phyloP scores from a whole-genome alignment of 2,113 vertebrate species.

The Empidonax traillii region DNA sequence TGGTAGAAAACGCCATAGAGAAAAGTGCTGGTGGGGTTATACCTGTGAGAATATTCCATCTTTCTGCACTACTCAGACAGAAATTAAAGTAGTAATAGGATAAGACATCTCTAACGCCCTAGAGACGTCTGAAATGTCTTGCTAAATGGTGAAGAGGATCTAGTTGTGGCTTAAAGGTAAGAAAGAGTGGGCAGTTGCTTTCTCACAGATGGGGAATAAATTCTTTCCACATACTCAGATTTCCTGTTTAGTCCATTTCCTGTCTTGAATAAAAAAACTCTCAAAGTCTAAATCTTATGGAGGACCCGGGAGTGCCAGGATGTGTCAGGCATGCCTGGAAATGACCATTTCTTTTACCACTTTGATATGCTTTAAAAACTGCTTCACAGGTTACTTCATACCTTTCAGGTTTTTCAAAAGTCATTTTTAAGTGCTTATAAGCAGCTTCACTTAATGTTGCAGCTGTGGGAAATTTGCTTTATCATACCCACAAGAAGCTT shows the following conservation, averaged over 20 bases:
- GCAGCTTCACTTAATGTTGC: background rate
- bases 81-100: background rate
- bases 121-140: background rate
- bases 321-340: background rate
- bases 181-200: background rate
- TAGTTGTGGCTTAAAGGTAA: background rate
- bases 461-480: background rate
- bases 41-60: rapidly evolving
- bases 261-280: background rate
- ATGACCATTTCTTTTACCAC: background rate
- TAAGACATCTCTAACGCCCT: background rate
- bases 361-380: background rate
- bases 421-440: background rate
- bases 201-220: background rate
- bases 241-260: background rate
- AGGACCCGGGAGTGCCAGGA: background rate
- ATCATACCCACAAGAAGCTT: background rate
- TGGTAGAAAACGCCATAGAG: background rate
- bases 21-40: background rate
- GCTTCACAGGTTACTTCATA: background rate
- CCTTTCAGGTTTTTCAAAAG: background rate
- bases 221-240: background rate
- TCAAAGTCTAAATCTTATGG: background rate
- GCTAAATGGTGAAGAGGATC: background rate
- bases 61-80: background rate